Evolutionary conservation across 2,888 invertebrate genomes (phyloP).

Genomic region (Frankliniella fusca): DNA sequence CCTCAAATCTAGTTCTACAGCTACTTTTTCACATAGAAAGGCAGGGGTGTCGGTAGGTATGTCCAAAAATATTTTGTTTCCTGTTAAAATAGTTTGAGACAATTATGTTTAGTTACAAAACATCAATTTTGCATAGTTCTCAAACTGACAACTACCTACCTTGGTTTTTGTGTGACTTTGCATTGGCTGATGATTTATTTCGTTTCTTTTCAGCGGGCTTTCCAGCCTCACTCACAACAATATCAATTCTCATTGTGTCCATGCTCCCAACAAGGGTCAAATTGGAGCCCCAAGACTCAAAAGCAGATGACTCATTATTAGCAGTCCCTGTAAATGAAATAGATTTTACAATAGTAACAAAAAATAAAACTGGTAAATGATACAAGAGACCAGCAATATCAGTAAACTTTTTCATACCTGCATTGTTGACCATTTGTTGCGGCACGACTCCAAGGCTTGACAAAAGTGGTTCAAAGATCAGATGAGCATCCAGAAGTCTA

Average conservation of each 20-base stretch:
- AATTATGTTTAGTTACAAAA: slow-evolving; percentile 30
- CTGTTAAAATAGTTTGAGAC: slow-evolving; percentile 16
- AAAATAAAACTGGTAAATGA: background rate
- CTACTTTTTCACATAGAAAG: slow-evolving; percentile 87
- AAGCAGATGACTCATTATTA: slow-evolving; percentile 49
- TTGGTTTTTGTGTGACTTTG: slow-evolving; percentile 29
- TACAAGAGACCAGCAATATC: slow-evolving; percentile 3
- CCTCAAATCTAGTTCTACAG: slow-evolving; percentile 81
- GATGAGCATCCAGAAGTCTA: slow-evolving; percentile 83
- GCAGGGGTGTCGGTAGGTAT: slow-evolving; percentile 74
- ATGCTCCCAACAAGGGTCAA: slow-evolving; percentile 77
- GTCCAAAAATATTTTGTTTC: slow-evolving; percentile 53
- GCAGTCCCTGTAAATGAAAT: background rate
- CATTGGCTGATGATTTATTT: slow-evolving; percentile 35
- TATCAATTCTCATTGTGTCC: slow-evolving; percentile 86
- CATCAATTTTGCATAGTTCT: slow-evolving; percentile 28
- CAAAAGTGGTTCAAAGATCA: slow-evolving; percentile 88
- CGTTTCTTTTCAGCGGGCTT: slow-evolving; percentile 59
- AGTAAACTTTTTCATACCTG: slow-evolving; percentile 43
- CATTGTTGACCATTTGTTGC: slow-evolving; percentile 63
- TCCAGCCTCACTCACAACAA: slow-evolving; percentile 85
- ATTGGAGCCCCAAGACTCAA: slow-evolving; percentile 86
- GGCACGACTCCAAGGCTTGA: slow-evolving; percentile 87
- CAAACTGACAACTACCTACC: background rate
- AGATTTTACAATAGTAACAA: background rate